A percentile compares a stretch with the other conserved stretches of the same genome.
Evolutionary conservation across 2,113 vertebrate genomes (phyloP).

Genomic region (Gila orcuttii): DNA sequence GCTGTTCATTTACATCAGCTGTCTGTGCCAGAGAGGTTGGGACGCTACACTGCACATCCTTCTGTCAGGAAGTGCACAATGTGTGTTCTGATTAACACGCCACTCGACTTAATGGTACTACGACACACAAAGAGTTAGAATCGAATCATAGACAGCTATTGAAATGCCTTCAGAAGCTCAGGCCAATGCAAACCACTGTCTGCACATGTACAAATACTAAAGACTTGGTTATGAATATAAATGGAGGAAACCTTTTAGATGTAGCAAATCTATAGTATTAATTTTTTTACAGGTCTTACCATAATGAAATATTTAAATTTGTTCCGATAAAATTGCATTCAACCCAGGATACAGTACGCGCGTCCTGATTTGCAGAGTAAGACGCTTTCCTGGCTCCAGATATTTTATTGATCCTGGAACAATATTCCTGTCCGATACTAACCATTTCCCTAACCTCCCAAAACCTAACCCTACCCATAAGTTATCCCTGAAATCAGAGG

Average conservation of each 20-base stretch:
- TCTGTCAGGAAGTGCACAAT: conserved; percentile 33
- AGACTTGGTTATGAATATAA: not conserved
- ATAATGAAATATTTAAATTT: not conserved
- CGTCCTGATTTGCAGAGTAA: too few species aligned
- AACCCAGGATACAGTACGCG: not conserved
- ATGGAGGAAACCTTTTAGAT: not conserved
- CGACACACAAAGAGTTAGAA: not conserved
- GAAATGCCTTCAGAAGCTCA: not conserved
- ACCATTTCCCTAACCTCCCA: too few species aligned
- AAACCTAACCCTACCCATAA: too few species aligned
- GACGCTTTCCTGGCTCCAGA: too few species aligned
- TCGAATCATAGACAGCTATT: conserved; percentile 1
- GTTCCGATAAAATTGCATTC: not conserved
- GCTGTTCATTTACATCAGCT: conserved; percentile 22
- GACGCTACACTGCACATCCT: not conserved
- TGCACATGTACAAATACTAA: not conserved
- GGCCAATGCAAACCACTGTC: not conserved
- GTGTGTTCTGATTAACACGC: conserved; percentile 7
- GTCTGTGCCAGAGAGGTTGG: conserved; percentile 14
- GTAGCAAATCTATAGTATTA: not conserved
- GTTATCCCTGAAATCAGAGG: too few species aligned
- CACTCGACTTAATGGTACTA: conserved; percentile 10
- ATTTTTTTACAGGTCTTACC: not conserved
- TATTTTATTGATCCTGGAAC: too few species aligned
- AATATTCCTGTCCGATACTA: too few species aligned